Base-by-base conservation (phyloP, 1,140 invertebrate genomes). In the Idris sp. region DNA sequence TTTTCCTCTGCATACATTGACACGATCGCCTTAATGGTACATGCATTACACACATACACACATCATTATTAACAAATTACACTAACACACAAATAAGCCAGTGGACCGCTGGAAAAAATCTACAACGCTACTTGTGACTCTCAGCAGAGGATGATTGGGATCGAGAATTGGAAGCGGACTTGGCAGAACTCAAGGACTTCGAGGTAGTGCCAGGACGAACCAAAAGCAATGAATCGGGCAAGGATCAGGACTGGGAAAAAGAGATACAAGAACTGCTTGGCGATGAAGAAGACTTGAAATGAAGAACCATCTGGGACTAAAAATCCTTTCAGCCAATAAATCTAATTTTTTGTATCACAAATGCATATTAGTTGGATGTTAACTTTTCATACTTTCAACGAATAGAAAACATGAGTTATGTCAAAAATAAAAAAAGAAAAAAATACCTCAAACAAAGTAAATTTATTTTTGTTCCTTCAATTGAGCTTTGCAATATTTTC, bases 121-220 rank as follows among this genome's bases (percentile, higher is more conserved):
- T 85, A 81, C 80, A 84, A 85, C 79, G 81, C 82, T 83, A 77
- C 82, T 83, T 87, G 81, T 87, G 77, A 83, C 76, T 85, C 82
- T 87, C 84, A 80, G 81, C 88, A 92, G 93, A 95, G 90, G 94
- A 96, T 88, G 94, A 96, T 89, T 96, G 95, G 95, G 95, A 97
- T 89, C 93, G 94, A 80, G 96, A 97, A 87, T 89, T 97, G 81
- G 94, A 96, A 85, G 94, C 94, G 40, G 95, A n/a, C n/a, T n/a
- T n/a, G n/a, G n/a, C n/a, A n/a, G n/a, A 97, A 89, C 90, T 97
- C 68, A 94, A 96, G 87, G 95, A 97, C 83, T 97, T 95, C 86
- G 96, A 97, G 85, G 93, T 97, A 53, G 93, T 97, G 11, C 80
- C 85, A 4, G 82, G 79, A 22, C 80, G 79, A 68, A 65, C 43